Conservation (phyloP, 2,797 vertebrate species). For the Toxotes lorentzi region DNA sequence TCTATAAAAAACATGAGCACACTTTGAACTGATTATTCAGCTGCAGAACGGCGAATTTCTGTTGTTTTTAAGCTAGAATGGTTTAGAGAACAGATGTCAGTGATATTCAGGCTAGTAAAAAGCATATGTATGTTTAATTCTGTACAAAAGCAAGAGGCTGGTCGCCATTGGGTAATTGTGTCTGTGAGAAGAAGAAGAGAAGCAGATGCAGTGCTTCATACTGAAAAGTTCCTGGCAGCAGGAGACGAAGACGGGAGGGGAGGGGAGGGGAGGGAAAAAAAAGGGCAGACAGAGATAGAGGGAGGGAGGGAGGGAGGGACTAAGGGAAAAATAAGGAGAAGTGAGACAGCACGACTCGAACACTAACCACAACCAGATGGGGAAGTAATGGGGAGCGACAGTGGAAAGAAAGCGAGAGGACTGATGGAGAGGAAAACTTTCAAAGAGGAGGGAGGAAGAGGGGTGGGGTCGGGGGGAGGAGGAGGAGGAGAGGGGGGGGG, state of each 20-base stretch:
- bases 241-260: slow-evolving; percentile 26
- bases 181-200: slow-evolving; percentile 44
- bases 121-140: neutral
- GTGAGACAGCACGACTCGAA: slow-evolving; percentile 58
- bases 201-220: slow-evolving; percentile 60
- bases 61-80: neutral
- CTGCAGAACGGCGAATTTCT: neutral
- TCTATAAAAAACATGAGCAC: neutral
- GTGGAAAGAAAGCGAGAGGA: slow-evolving; percentile 68
- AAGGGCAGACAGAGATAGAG: slow-evolving; percentile 40
- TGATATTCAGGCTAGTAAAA: neutral
- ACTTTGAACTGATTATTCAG: neutral
- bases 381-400: slow-evolving; percentile 58
- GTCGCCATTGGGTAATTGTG: slow-evolving; percentile 4
- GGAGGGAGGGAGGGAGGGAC: slow-evolving; percentile 1
- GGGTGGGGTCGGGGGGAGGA: slow-evolving; percentile 34
- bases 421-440: slow-evolving; percentile 61
- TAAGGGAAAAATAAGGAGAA: slow-evolving; percentile 43
- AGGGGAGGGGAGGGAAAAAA: slow-evolving; percentile 6
- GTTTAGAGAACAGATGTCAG: slow-evolving; percentile 3
- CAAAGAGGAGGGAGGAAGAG: slow-evolving; percentile 36
- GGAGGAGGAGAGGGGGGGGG: slow-evolving; percentile 30
- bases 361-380: slow-evolving; percentile 86
- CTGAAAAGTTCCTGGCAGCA: slow-evolving; percentile 56
- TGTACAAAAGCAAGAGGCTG: neutral